These are phyloP conservation scores for Meganola albula DNA, from an alignment of 2,888 invertebrate species.

Conservation along the genomic window DNA sequence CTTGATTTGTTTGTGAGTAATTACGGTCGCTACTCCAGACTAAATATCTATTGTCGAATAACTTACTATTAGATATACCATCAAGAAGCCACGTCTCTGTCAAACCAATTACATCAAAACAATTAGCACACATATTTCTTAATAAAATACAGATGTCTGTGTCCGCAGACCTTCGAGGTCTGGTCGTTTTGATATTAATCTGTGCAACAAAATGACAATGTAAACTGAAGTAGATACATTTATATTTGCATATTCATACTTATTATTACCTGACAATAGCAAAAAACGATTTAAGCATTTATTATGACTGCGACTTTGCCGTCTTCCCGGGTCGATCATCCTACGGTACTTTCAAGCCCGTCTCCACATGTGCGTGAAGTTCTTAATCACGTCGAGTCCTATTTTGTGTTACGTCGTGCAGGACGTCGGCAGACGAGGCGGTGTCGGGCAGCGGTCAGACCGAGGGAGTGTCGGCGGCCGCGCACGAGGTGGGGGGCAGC, in stretches of 20 bases:
- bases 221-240: too few relatives aligned
- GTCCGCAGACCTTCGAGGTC: constrained; percentile 1
- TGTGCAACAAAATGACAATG: too few relatives aligned
- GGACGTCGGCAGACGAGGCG: constrained; percentile 94
- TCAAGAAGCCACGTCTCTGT: constrained; percentile 11
- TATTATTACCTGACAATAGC: too few relatives aligned
- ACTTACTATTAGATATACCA: constrained; percentile 1
- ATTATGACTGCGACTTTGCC: too few relatives aligned
- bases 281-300: too few relatives aligned
- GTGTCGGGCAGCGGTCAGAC: constrained; percentile 90
- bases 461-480: constrained; percentile 96
- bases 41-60: constrained; percentile 10
- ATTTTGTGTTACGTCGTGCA: constrained; percentile 46
- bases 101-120: constrained; percentile 8
- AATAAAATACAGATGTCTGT: not conserved
- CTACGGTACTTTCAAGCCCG: too few relatives aligned
- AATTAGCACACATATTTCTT: constrained; percentile 4
- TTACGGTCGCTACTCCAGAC: constrained; percentile 9
- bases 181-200: not conserved
- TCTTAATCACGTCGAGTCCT: not conserved
- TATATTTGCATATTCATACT: constrained; percentile 32
- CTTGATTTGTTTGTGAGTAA: constrained; percentile 1
- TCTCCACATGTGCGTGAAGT: too few relatives aligned
- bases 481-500: constrained; percentile 95
- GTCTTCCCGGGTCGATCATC: too few relatives aligned